Evolutionary conservation across 2,888 invertebrate species (phyloP), one percentile per base, ranked within the genome.

Genomic region (Byasa hedistus): DNA sequence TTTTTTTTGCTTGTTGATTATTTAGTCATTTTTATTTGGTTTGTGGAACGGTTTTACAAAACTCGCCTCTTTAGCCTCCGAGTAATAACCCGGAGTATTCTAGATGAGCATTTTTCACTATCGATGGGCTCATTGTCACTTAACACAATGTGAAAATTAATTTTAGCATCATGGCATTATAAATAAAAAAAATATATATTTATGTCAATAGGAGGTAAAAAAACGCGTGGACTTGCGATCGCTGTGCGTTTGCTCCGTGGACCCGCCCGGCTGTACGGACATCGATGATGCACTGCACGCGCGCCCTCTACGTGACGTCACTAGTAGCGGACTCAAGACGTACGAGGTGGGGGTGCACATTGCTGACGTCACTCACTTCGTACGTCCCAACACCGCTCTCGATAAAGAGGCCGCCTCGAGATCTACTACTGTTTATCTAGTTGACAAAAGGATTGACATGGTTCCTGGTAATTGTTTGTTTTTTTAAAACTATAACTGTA

Each of bases 201-300:
- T 48, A 21, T 27, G 57, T 68, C 79, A 79, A 1, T 75, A 96
- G 95, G 97, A 97, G 81, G 92, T 95, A 68, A 93, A 93, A 24
- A 94, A 94, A 74, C 94, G 99, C 24, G 94, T 94, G 15, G 98
- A 99, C 83, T 91, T 99, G 1, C 94, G 99, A 17, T 93, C 96
- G 64, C 82, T 98, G 4, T 94, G 95, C 76, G 95, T 99, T 56
- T 99, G 98, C 79, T 98, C 98, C 0, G 98, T 99, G 0, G 99
- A 99, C 93, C 99, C 99, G 3, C 98, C 98, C 0, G 99, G 99
- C 0, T 99, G 99, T 84, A 99, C 99, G 0, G 99, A 99, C 83
- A 99, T 99, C 71, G 99, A 99, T 82, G 99, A 99, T 85, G 99
- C 99, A 0, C 87, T 99, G 2, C 99, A 99, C 86, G 98, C 98